Evolutionary conservation across 1,140 invertebrate genomes (phyloP), one percentile per base, ranked within the genome.

Genomic region (Drosophila equinoxialis): DNA sequence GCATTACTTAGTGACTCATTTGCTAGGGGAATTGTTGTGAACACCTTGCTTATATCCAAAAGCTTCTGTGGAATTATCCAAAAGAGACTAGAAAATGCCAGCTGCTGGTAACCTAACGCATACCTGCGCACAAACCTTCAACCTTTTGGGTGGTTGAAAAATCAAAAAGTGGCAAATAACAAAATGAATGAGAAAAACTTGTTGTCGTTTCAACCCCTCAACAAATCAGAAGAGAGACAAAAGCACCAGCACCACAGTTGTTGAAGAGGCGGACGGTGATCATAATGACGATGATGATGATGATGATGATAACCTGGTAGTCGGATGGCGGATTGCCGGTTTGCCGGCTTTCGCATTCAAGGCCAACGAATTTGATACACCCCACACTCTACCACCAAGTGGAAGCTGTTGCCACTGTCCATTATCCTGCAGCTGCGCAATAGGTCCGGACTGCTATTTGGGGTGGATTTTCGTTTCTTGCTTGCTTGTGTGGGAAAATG

Each of bases 401-500:
- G 58, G 71, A 75, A 65, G 63, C 67, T 79, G 79, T 74, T 80
- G 60, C 65, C 54, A n/a, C 55, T 62, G 48, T 14, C 23, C 17
- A 42, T 63, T 78, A 51, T 81, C 69, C 81, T 69, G 81, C 81
- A 85, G 81, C 81, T 85, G 81, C 81, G 81, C 83, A 85, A 65
- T 85, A 70, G 62, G 14, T 68, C 67, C 74, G 23, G 45, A 23
- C 17, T 51, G n/a, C 39, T 48, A 57, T 65, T 69, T 71, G 70
- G 82, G 82, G 82, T 85, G 82, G 82, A 71, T 85, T 85, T 73
- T 39, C 30, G 35, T 65, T 64, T 63, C 68, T 13, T 42, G 41
- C 10, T n/a, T 45, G n/a, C 10, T 6, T 48, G 45, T 75, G 83
- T 87, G 83, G 82, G 82, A 87, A 85, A 83, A 79, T 79, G 70